phyloP scores from a whole-genome alignment of 2,113 vertebrate genomes.

The Bolborhynchus lineola region DNA sequence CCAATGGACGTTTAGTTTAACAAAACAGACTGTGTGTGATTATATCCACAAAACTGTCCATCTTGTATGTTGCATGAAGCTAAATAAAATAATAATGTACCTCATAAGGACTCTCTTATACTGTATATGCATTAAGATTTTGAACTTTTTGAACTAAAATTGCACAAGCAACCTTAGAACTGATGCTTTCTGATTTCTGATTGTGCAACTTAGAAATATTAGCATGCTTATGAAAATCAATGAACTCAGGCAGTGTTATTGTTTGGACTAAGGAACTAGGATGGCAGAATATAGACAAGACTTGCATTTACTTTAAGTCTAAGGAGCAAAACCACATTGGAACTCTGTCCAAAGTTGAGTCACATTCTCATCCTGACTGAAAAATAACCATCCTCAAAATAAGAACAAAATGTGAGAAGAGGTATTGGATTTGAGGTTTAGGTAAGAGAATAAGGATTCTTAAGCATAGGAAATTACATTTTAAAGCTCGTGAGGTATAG shows the following conservation, averaged over 20 bases:
- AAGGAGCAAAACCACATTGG: background rate
- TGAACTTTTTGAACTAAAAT: background rate
- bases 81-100: background rate
- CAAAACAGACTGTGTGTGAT: background rate
- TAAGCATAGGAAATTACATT: background rate
- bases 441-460: background rate
- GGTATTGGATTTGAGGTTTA: background rate
- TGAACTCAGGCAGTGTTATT: background rate
- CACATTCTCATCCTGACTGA: background rate
- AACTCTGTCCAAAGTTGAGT: background rate
- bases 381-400: background rate
- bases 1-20: background rate
- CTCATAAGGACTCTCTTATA: background rate
- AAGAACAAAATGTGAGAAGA: background rate
- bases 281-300: background rate
- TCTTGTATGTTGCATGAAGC: background rate
- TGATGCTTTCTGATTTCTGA: background rate
- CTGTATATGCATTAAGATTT: background rate
- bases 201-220: background rate
- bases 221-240: background rate
- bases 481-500: background rate
- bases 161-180: background rate
- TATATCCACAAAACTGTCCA: background rate
- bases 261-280: background rate
- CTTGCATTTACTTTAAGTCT: background rate